A percentile compares a stretch with the other conserved stretches of the same genome.
Conservation (phyloP, 2,113 vertebrate genomes). For the Mionectes macconnelli region DNA sequence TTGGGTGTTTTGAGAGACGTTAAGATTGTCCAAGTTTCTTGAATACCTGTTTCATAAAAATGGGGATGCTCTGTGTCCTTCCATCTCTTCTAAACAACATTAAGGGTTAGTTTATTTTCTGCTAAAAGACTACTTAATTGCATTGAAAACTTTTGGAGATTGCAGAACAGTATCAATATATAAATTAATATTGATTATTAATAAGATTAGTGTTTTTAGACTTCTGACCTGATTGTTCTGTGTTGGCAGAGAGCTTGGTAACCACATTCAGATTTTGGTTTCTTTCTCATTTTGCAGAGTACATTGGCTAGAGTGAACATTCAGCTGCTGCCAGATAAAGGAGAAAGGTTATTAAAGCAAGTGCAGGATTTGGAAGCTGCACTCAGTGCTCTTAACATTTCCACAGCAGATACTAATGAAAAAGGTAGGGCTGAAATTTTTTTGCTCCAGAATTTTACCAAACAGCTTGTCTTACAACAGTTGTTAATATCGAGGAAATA, state of each 20-base stretch:
- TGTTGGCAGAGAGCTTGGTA: background rate
- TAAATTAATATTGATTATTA: background rate
- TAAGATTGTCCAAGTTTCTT: background rate
- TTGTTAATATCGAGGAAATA: background rate
- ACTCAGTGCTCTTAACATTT: constrained; percentile 66
- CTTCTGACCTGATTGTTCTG: background rate
- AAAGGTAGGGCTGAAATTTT: constrained; percentile 25
- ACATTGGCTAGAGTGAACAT: constrained; percentile 78
- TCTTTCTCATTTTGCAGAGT: constrained; percentile 65
- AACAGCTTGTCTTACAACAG: background rate
- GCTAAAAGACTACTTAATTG: background rate
- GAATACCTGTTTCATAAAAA: background rate
- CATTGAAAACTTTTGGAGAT: background rate
- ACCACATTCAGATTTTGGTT: background rate
- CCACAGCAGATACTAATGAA: background rate
- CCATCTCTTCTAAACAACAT: background rate
- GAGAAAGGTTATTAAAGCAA: constrained; percentile 79
- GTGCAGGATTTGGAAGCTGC: constrained; percentile 79
- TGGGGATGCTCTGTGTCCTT: background rate
- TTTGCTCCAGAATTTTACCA: background rate
- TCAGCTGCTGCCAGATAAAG: constrained; percentile 82
- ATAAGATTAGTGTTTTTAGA: background rate
- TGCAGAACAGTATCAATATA: background rate
- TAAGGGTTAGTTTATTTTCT: background rate
- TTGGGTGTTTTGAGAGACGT: background rate